Base-by-base conservation (phyloP, 2,113 vertebrate species). In the Xiphophorus maculatus region DNA sequence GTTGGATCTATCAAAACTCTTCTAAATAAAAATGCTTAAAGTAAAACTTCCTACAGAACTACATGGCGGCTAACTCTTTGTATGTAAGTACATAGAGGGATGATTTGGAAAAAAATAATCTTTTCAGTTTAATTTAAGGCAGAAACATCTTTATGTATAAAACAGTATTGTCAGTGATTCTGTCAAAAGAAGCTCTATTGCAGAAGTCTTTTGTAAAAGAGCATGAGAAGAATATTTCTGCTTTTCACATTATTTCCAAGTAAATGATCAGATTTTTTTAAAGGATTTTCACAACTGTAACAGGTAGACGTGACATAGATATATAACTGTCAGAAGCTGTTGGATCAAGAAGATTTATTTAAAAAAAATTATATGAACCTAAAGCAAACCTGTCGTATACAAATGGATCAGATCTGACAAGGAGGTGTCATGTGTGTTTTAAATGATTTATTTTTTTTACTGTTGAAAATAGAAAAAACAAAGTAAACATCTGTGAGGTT, bases 401-500 rank as follows among this genome's bases (percentile, higher is more conserved):
- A 63, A 32, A 33, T 30, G 8, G 1, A 33, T 32, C 28, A 10
- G 3, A 22, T 63, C 7, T 8, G 32, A 63, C 19, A 22, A 33
- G 29, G 17, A 63, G 7, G 15, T 11, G 15, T 30, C 14, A 29
- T 42, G 5, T 13, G 40, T 15, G 40, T 19, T 6, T 51, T 51
- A 17, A 22, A 51, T 17, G 1, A 51, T 51, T 19, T 22, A 0
- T 51, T 7, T 15, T 14, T 15, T 42, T 37, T 11, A 37, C 10
- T 11, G 35, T 37, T 37, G 35, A 63, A 62, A 71, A 19, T 79
- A 84, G 71, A 14, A 54, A 37, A 54, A 73, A 71, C 9, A 35
- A 81, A 67, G 75, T 63, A 77, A 69, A 75, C 60, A 33, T 76
- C 62, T 81, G 73, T 74, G 79, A 74, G 71, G 66, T 66, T 66